Base-by-base conservation (phyloP, 2,888 invertebrate species). In the Blastobasis adustella region DNA sequence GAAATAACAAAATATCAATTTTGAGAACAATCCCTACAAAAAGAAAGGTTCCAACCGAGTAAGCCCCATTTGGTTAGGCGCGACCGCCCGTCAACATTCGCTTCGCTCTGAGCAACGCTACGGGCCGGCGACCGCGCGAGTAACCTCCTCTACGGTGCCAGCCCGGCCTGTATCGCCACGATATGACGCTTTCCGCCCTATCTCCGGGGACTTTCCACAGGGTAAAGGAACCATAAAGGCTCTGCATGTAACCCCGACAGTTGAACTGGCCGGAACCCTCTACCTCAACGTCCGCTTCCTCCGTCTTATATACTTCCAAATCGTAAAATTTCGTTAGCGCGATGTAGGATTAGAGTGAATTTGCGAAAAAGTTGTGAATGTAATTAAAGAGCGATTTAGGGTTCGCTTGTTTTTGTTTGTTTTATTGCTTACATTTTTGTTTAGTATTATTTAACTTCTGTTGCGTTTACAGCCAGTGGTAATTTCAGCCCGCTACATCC, bases 181-280 rank as follows among this genome's bases (percentile, higher is more conserved):
- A 75, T 79, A 76, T 60, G 84, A 60, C 82, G 84, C 84, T 89
- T 79, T 89, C 89, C 83, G 79, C 70, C 88, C 66, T 76, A 55
- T 73, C 82, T 89, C 89, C 89, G 88, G 89, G 88, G 89, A 89
- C 89, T 89, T 89, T 89, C 88, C 89, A 82, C 89, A 82, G 85
- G 87, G 83, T 80, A 55, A 71, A 1, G 53, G 70, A 83, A 69
- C 61, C 76, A 87, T 65, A 4, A 59, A 66, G 74, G 69, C 71
- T 82, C 82, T 65, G 88, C 56, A 23, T 53, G 89, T 89, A 58
- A 82, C 84, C 89, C 87, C 83, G 89, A 78, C 48, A 72, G 79
- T 71, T 82, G 80, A 77, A 82, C 85, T 89, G 83, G 74, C 69
- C 59, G 73, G 88, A 87, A 81, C 76, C 72, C 79, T 62, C 60